Percentiles rank a stretch among this genome's conserved stretches.
phyloP scores from a whole-genome alignment of 1,140 invertebrate species.

The Rhizoglyphus robini region DNA sequence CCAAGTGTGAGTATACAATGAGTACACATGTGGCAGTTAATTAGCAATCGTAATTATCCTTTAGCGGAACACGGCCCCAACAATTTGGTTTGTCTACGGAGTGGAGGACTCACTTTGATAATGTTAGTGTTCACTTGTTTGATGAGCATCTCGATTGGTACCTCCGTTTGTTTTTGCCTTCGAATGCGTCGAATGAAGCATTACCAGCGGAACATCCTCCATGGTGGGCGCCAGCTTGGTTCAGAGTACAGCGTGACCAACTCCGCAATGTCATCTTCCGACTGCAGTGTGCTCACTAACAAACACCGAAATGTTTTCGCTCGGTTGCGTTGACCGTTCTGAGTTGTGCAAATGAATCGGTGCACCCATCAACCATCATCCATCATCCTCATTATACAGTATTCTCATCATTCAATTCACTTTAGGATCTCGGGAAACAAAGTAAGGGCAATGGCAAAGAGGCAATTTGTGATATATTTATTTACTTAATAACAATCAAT shows the following conservation, averaged over 20 bases:
- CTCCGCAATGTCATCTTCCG: not conserved
- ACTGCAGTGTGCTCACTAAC: not conserved
- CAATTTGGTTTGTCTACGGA: not conserved
- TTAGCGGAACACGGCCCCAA: not conserved
- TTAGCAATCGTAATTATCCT: not conserved
- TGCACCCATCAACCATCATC: too few relatives aligned
- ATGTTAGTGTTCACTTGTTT: not conserved
- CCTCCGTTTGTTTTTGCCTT: conserved; percentile 18
- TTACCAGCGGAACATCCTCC: not conserved
- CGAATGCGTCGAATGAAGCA: conserved; percentile 18
- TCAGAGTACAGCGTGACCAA: not conserved
- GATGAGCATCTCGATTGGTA: not conserved
- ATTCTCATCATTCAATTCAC: not conserved
- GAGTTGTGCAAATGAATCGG: too few relatives aligned
- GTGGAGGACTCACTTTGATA: not conserved
- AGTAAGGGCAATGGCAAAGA: too few relatives aligned
- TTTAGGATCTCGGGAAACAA: not conserved
- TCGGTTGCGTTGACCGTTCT: too few relatives aligned
- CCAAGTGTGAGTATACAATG: conserved; percentile 31
- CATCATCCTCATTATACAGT: too few relatives aligned
- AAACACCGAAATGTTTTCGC: not conserved
- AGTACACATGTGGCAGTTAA: not conserved
- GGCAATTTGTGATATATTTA: too few relatives aligned
- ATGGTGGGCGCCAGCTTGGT: not conserved
- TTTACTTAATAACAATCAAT: too few relatives aligned